Base-by-base conservation (phyloP, 2,113 vertebrate species). In the Columba janthina region DNA sequence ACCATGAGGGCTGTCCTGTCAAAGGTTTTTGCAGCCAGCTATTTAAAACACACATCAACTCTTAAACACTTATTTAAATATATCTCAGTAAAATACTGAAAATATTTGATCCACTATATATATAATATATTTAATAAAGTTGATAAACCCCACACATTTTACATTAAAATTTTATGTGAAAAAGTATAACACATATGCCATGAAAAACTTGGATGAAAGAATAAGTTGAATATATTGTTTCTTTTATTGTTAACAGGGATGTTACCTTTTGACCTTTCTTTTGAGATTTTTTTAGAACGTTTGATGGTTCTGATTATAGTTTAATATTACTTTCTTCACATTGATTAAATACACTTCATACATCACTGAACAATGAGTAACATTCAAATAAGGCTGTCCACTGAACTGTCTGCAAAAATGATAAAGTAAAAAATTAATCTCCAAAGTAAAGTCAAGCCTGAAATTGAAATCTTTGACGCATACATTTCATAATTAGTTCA, bases 401-500 rank as follows among this genome's bases (percentile, higher is more conserved):
- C 93, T 98, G 97, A 98, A 96, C 96, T 97, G 98, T 96, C 97
- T 97, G 96, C 92, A 97, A 97, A 97, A 98, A 98, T 97, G 97
- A 98, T 98, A 98, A 98, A 98, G 97, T 97, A 97, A 98, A 98
- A 98, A 98, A 98, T 98, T 98, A 98, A 98, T 98, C 97, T 98
- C 95, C 96, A 97, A 98, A 98, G 98, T 98, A 98, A 98, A 98
- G 97, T 98, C 98, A 98, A 98, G 98, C 98, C 98, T 99, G 98
- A 98, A 98, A 98, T 98, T 98, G 98, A 98, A 98, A 98, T 98
- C 98, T 98, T 98, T 98, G 98, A 98, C 97, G 98, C 98, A 98
- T 98, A 98, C 97, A 98, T 98, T 98, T 98, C 90, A 97, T 98
- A 98, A 98, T 98, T 98, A 98, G 97, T 95, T 98, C 97, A 97